Percentiles rank a stretch among this genome's conserved stretches.
Conservation (phyloP, 53 echinoderm and acorn worm genomes). For the Luidia sarsii region DNA sequence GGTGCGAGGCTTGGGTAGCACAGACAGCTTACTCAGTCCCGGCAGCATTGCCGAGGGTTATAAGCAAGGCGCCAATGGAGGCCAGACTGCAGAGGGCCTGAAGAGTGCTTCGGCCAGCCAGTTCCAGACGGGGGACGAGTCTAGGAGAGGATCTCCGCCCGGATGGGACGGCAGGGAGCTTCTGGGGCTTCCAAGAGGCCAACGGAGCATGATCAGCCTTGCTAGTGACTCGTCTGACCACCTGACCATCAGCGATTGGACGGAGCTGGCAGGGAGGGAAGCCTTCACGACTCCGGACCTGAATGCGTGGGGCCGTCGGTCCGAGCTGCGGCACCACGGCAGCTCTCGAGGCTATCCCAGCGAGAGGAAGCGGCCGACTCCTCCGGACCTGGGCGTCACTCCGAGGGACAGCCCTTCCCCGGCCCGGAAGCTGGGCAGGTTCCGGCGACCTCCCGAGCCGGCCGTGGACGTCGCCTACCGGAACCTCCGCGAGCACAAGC, state of each 20-base stretch:
- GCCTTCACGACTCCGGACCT: too few species aligned
- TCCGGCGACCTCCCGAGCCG: slow-evolving; percentile 32
- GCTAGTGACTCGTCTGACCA: too few species aligned
- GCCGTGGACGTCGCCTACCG: slow-evolving; percentile 55
- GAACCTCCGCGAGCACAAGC: slow-evolving; percentile 50
- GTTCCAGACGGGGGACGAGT: not conserved
- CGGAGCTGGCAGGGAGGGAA: too few species aligned
- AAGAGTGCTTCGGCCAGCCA: slow-evolving; percentile 9
- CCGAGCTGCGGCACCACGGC: too few species aligned
- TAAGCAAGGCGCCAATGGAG: not conserved
- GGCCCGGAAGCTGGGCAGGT: slow-evolving; percentile 13
- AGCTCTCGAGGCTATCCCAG: too few species aligned
- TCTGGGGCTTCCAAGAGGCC: too few species aligned
- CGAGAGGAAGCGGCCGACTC: not conserved
- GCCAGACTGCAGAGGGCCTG: not conserved
- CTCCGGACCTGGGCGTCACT: not conserved
- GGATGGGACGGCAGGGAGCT: too few species aligned
- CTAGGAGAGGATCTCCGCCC: too few species aligned
- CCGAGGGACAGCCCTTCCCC: slow-evolving; percentile 28
- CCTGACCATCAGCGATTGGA: too few species aligned
- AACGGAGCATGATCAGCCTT: too few species aligned
- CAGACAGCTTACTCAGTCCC: not conserved
- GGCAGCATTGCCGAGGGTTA: not conserved
- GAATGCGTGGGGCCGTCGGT: not conserved
- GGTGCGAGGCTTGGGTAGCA: not conserved